Base-by-base conservation (phyloP, 2,888 invertebrate species). In the Oscheius onirici region DNA sequence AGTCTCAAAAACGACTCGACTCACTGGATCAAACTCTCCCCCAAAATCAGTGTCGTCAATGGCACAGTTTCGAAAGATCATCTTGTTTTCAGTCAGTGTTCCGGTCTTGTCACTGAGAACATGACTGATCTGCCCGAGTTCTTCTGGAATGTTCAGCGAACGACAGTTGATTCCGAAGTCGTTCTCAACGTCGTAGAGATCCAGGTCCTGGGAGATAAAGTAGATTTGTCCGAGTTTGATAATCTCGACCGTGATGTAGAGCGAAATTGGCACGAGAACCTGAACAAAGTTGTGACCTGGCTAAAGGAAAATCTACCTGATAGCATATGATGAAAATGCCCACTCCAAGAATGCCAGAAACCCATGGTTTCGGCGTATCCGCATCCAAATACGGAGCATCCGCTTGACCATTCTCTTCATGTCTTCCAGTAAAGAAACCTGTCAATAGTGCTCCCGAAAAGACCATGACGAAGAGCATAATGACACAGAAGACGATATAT, bases 241-340 rank as follows among this genome's bases (percentile, higher is more conserved):
- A 91, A 97, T 92, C 89, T 97, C 97, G 86, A 97, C 92, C 2
- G 96, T 95, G 67, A 97, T 97, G 89, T 97, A 97, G 74, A 97
- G 90, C 8, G 97, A 95, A 57, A 97, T 91, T 0, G 97, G 97
- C 88, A 97, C 96, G 93, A 97, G 94, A 74, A 96, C 93, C 92
- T 92, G 88, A 11, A 20, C 10, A 40, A 51, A 40, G n/a, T 6
- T 34, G 43, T 11, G 10, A 69, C 10, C 40, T 15, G n/a, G 10
- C 66, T 20, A 20, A 17, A 6, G 24, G 22, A 65, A 5, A 17
- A 43, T 17, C 13, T 61, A 81, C 74, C 71, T 83, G 83, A 75
- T 82, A 83, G 46, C 73, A 75, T 49, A 84, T 80, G 51, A 83
- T 79, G 55, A 79, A 77, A 10, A 79, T 71, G 10, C 78, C 81